phyloP scores from a whole-genome alignment of 2,888 invertebrate genomes.

The Hypercompe scribonia region DNA sequence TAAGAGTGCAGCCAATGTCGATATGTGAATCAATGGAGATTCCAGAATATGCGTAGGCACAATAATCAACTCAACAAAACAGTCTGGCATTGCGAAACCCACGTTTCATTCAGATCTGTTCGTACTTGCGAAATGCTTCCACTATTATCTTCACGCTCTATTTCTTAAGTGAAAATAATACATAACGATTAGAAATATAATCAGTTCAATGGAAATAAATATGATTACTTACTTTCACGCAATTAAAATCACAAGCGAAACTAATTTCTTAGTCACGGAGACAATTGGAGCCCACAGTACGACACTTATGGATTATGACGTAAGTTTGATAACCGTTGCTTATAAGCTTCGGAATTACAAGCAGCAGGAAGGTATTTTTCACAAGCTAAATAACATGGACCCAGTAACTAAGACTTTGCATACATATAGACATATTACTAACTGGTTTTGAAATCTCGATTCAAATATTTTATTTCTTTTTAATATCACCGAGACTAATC shows the following conservation, averaged over 20 bases:
- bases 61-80: constrained; percentile 53
- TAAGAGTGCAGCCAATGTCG: constrained; percentile 1
- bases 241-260: not conserved
- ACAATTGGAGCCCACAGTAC: not conserved
- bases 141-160: constrained; percentile 38
- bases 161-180: not conserved
- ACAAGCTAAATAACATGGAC: not conserved
- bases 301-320: not conserved
- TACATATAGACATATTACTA: not conserved
- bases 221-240: not conserved
- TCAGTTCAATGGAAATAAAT: not conserved
- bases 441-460: not conserved
- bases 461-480: not conserved
- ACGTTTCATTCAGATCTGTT: constrained; percentile 37
- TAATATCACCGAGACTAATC: not conserved
- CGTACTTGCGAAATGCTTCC: constrained; percentile 43
- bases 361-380: not conserved
- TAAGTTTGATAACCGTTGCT: not conserved
- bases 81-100: constrained; percentile 59
- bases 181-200: not conserved
- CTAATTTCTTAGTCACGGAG: not conserved
- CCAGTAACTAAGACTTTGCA: not conserved
- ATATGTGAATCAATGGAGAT: constrained; percentile 58
- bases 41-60: constrained; percentile 68
- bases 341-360: not conserved